Percentiles rank a stretch among this genome's conserved stretches.
Conservation (phyloP, 2,797 vertebrate genomes). For the Typhlichthys eigenmanni region DNA sequence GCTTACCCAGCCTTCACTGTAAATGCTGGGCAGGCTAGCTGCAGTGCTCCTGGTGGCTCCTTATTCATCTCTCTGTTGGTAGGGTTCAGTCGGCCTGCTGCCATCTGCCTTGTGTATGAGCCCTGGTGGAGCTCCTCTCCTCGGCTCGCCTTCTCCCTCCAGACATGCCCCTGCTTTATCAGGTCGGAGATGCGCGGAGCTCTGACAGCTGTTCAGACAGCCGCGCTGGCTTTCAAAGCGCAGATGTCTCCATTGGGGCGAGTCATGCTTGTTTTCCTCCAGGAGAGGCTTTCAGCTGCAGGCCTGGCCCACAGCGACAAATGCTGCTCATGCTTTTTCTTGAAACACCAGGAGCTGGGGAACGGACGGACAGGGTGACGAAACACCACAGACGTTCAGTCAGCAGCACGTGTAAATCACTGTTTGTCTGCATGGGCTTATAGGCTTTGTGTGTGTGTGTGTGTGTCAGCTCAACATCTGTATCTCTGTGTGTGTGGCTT, state of each 20-base stretch:
- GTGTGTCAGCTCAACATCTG: too few relatives aligned
- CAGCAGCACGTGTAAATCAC: too few relatives aligned
- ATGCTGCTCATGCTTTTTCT: too few relatives aligned
- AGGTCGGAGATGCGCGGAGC: constrained; percentile 66
- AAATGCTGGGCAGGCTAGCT: neutral
- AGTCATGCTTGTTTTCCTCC: constrained; percentile 81
- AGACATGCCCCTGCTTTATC: constrained; percentile 71
- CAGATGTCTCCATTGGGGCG: constrained; percentile 82
- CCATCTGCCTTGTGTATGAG: constrained; percentile 12
- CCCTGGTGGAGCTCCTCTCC: constrained; percentile 25
- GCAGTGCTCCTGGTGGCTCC: constrained; percentile 2
- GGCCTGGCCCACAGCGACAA: constrained; percentile 23
- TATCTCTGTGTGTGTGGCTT: too few relatives aligned
- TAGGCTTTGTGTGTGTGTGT: too few relatives aligned
- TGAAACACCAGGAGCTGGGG: too few relatives aligned
- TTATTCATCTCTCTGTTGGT: constrained; percentile 15
- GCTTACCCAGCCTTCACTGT: too few relatives aligned
- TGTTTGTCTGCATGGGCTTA: too few relatives aligned
- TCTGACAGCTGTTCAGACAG: constrained; percentile 85
- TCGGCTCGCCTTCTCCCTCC: constrained; percentile 46
- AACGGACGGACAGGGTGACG: too few relatives aligned
- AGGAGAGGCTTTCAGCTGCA: constrained; percentile 74
- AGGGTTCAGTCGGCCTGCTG: constrained; percentile 11
- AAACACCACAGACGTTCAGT: too few relatives aligned
- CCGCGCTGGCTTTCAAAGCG: constrained; percentile 77